phyloP scores from a whole-genome alignment of 2,113 vertebrate species.

The Phaethon lepturus region DNA sequence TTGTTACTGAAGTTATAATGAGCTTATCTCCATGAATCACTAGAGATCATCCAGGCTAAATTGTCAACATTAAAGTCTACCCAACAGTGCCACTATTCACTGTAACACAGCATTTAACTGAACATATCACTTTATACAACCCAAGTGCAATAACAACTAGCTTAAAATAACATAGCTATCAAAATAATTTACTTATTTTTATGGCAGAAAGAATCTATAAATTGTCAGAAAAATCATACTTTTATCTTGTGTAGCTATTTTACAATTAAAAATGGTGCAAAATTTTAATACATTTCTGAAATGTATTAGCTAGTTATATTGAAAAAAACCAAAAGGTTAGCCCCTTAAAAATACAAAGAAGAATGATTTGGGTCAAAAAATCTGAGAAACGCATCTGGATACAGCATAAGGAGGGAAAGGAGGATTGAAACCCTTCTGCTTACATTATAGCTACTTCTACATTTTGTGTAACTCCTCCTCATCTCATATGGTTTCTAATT shows the following conservation, averaged over 20 bases:
- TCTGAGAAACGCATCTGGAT: neutral
- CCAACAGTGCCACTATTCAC: neutral
- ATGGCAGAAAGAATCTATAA: neutral
- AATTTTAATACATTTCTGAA: neutral
- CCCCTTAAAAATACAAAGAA: slow-evolving; percentile 31
- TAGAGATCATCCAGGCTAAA: neutral
- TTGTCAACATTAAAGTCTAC: neutral
- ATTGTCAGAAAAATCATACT: neutral
- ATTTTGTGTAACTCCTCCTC: slow-evolving; percentile 31
- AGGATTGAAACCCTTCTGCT: slow-evolving; percentile 25
- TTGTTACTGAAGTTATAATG: neutral
- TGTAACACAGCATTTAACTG: neutral
- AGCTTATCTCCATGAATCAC: neutral
- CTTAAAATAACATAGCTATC: neutral
- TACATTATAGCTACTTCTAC: slow-evolving; percentile 38
- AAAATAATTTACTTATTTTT: neutral
- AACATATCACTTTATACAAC: neutral
- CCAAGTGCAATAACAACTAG: neutral
- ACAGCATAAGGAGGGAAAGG: neutral
- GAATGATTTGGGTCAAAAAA: neutral
- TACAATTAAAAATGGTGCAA: neutral
- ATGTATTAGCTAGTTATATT: neutral
- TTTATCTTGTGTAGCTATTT: neutral
- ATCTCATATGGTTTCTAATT: slow-evolving; percentile 30
- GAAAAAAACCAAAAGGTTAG: slow-evolving; percentile 13